Percentiles rank a stretch among this genome's conserved stretches.
These are phyloP conservation scores for Catagonus wagneri DNA, from an alignment of 2,113 vertebrate species.

Conservation along the genomic window DNA sequence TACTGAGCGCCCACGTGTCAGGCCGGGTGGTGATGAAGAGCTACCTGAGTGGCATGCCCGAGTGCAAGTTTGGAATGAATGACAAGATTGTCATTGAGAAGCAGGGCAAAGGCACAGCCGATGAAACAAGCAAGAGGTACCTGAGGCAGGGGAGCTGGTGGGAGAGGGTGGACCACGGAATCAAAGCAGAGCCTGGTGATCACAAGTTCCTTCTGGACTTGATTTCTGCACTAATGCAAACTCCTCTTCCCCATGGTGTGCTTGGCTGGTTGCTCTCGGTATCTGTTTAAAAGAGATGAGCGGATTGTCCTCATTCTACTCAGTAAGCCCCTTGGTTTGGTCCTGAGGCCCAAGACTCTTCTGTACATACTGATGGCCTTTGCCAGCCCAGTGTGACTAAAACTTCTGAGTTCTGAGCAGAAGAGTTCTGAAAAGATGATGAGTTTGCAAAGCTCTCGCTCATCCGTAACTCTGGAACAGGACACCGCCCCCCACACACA, in stretches of 20 bases:
- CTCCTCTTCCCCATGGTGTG: not conserved
- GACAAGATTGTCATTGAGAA: conserved; percentile 99
- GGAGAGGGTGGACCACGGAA: not conserved
- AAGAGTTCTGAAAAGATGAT: not conserved
- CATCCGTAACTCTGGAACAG: not conserved
- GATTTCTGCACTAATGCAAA: not conserved
- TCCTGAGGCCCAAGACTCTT: not conserved
- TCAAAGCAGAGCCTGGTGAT: not conserved
- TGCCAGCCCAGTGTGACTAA: not conserved
- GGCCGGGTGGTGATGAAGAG: conserved; percentile 99
- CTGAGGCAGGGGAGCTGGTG: not conserved
- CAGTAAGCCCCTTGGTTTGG: not conserved
- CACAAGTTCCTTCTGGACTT: not conserved
- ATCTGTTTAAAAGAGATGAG: not conserved
- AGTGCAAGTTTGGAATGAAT: conserved; percentile 99
- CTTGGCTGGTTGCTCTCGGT: conserved; percentile 10
- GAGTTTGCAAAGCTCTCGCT: not conserved
- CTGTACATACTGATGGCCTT: not conserved
- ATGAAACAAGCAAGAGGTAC: conserved; percentile 94
- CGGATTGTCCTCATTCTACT: not conserved
- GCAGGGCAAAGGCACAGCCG: conserved; percentile 97
- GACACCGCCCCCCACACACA: too few relatives aligned
- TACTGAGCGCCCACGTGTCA: conserved; percentile 98
- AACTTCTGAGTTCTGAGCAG: not conserved
- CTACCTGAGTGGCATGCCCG: conserved; percentile 99